These are phyloP conservation scores for Diadegma fenestrale DNA, from an alignment of 2,888 invertebrate species.

Conservation along the genomic window DNA sequence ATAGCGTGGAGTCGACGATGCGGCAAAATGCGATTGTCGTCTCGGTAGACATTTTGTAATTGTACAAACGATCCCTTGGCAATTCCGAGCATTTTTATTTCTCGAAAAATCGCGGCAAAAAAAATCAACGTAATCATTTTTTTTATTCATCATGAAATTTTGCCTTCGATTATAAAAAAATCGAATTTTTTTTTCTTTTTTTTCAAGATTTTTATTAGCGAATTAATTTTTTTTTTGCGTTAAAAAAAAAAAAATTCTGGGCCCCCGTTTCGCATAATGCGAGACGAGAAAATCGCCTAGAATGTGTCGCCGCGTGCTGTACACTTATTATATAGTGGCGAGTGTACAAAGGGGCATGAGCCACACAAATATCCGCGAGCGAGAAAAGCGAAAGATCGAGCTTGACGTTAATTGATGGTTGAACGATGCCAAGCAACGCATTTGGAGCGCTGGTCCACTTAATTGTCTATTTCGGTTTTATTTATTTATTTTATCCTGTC, in stretches of 20 bases:
- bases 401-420: conserved; percentile 64
- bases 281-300: background rate
- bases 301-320: background rate
- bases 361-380: conserved; percentile 17
- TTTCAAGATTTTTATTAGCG: background rate
- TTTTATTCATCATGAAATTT: background rate
- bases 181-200: background rate
- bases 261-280: background rate
- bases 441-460: conserved; percentile 63
- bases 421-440: conserved; percentile 64
- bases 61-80: background rate
- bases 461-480: conserved; percentile 67
- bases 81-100: background rate
- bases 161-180: background rate
- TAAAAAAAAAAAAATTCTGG: background rate
- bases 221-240: background rate
- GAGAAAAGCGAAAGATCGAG: conserved; percentile 42
- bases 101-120: too few species aligned
- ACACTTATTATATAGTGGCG: conserved; percentile 28
- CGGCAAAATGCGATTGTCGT: conserved; percentile 64
- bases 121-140: background rate
- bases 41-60: background rate
- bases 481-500: conserved; percentile 63
- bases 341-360: conserved; percentile 18
- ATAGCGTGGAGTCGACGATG: conserved; percentile 65